Conservation (phyloP, 2,113 vertebrate species). For the Mesocricetus auratus region DNA sequence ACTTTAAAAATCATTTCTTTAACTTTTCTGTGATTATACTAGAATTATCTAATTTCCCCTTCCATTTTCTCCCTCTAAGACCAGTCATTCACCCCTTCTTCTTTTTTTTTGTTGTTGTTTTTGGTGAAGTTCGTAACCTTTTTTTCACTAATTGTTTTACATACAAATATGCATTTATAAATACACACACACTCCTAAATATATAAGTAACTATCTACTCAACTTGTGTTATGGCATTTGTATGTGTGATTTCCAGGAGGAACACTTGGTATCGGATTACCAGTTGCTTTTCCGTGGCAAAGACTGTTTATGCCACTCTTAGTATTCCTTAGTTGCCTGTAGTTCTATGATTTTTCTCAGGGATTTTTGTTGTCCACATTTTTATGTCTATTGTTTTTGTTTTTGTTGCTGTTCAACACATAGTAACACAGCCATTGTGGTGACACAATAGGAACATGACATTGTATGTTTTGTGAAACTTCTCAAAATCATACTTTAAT, state of each 20-base stretch:
- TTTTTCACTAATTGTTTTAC: not conserved
- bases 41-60: not conserved
- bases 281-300: not conserved
- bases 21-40: not conserved
- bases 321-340: not conserved
- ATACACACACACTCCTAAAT: not conserved
- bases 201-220: not conserved
- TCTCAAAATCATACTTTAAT: conserved; percentile 28
- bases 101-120: not conserved
- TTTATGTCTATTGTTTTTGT: not conserved
- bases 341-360: not conserved
- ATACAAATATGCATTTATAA: not conserved
- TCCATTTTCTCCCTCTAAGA: not conserved
- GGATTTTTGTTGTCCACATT: not conserved
- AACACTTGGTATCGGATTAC: not conserved
- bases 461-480: not conserved
- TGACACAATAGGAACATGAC: too few species aligned
- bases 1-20: too few species aligned
- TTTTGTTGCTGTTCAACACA: not conserved
- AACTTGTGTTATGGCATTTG: not conserved
- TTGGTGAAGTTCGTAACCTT: not conserved
- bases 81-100: not conserved
- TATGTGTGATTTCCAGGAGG: not conserved
- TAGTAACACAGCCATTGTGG: not conserved
- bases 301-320: not conserved